Evolutionary conservation across 2,113 vertebrate genomes (phyloP).

Genomic region (Ictidomys tridecemlineatus): DNA sequence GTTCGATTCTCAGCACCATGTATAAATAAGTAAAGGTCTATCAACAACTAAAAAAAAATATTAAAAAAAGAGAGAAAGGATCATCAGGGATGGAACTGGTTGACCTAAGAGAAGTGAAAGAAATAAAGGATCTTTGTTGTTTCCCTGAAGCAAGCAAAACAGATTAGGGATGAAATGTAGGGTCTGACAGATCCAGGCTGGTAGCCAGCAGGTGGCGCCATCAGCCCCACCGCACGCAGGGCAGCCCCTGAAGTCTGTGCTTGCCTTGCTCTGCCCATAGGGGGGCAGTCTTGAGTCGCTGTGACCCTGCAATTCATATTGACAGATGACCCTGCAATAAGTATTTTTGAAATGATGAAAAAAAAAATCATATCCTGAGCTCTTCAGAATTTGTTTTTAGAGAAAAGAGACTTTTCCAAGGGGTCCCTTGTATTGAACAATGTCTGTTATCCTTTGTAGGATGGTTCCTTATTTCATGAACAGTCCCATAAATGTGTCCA

Average conservation of each 20-base stretch:
- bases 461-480: slow-evolving; percentile 91
- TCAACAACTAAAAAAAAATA: too few relatives aligned
- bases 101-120: background rate
- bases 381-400: background rate
- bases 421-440: background rate
- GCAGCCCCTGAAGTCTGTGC: rapidly evolving
- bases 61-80: too few relatives aligned
- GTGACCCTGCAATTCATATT: background rate
- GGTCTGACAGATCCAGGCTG: background rate
- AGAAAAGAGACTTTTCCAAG: background rate
- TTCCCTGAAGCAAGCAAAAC: background rate
- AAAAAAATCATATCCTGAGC: background rate
- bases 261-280: rapidly evolving
- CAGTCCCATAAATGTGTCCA: slow-evolving; percentile 93
- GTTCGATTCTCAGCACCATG: too few relatives aligned
- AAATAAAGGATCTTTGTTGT: background rate
- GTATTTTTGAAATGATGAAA: background rate
- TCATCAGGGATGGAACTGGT: background rate
- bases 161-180: background rate
- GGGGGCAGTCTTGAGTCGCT: rapidly evolving
- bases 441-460: slow-evolving; percentile 87
- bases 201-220: slow-evolving; percentile 67
- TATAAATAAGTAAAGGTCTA: too few relatives aligned
- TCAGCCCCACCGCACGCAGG: rapidly evolving
- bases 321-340: background rate